A percentile compares a stretch with the other conserved stretches of the same genome.
These are phyloP conservation scores for Andrena bicolor DNA, from an alignment of 2,888 invertebrate genomes.

Conservation along the genomic window DNA sequence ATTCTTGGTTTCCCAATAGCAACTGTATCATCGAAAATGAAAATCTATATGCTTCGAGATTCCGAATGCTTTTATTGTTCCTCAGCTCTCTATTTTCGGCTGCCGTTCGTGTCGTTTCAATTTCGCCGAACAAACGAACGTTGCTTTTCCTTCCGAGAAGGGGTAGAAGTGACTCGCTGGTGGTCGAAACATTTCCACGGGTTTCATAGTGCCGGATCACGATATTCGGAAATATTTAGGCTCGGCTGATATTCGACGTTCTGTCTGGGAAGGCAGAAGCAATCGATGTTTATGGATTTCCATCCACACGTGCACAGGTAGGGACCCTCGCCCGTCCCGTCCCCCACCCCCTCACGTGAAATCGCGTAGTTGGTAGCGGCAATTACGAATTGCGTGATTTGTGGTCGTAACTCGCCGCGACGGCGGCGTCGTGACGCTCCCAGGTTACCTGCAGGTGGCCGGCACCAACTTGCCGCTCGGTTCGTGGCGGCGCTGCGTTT, in stretches of 20 bases:
- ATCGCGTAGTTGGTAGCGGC: slow-evolving; percentile 83
- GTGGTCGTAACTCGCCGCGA: slow-evolving; percentile 84
- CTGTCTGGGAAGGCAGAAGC: slow-evolving; percentile 65
- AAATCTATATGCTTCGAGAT: slow-evolving; percentile 4
- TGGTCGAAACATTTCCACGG: slow-evolving; percentile 21
- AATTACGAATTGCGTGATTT: slow-evolving; percentile 85
- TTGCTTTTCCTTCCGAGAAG: slow-evolving; percentile 6
- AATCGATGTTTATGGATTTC: slow-evolving; percentile 83
- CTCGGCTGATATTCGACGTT: slow-evolving; percentile 47
- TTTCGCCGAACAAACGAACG: neutral
- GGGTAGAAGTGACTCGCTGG: neutral
- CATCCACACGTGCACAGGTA: slow-evolving; percentile 72
- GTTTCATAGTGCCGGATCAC: slow-evolving; percentile 40
- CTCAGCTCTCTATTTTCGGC: neutral
- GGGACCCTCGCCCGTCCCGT: slow-evolving; percentile 24
- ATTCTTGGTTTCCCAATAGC: no score
- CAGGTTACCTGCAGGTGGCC: slow-evolving; percentile 82
- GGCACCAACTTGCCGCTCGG: slow-evolving; percentile 80
- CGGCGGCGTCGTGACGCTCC: slow-evolving; percentile 84
- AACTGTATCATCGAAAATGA: no score
- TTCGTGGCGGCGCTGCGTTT: slow-evolving; percentile 74
- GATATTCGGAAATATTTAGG: slow-evolving; percentile 54
- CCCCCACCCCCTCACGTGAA: slow-evolving; percentile 73
- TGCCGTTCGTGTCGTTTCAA: neutral
- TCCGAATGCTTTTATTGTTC: neutral